These are phyloP conservation scores for Noctua comes DNA, from an alignment of 2,888 invertebrate genomes.

Conservation along the genomic window DNA sequence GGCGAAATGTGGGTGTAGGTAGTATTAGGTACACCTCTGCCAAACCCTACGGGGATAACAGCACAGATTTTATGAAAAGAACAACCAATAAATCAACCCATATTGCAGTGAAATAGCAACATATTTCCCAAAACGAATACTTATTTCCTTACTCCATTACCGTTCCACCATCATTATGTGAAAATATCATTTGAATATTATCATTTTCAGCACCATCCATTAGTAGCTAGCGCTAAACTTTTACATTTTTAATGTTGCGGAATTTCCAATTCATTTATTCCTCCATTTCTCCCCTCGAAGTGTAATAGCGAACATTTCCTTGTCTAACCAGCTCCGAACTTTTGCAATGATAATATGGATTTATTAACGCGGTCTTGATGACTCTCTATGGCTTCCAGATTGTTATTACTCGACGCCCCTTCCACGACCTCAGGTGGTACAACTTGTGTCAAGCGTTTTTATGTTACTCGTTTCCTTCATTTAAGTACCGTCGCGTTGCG, in stretches of 20 bases:
- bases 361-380: neutral
- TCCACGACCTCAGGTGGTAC: too few relatives aligned
- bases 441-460: neutral
- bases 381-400: neutral
- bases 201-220: constrained; percentile 33
- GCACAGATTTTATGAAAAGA: neutral
- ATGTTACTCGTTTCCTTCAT: too few relatives aligned
- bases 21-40: too few relatives aligned
- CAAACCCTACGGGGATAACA: too few relatives aligned
- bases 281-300: constrained; percentile 13
- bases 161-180: constrained; percentile 23
- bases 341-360: neutral
- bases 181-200: constrained; percentile 42
- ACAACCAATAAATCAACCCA: neutral
- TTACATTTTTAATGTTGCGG: constrained; percentile 48
- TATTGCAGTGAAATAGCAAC: neutral
- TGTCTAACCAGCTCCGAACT: neutral
- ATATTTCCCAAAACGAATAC: constrained; percentile 4
- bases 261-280: constrained; percentile 59
- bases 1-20: too few relatives aligned
- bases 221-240: constrained; percentile 22
- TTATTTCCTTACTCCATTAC: constrained; percentile 18
- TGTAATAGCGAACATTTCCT: constrained; percentile 22
- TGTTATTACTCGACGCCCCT: neutral
- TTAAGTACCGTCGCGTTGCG: too few relatives aligned